Percentiles rank a stretch among this genome's conserved stretches.
Evolutionary conservation across 2,888 invertebrate genomes (phyloP).

Genomic region (Zaprionus lineosus): DNA sequence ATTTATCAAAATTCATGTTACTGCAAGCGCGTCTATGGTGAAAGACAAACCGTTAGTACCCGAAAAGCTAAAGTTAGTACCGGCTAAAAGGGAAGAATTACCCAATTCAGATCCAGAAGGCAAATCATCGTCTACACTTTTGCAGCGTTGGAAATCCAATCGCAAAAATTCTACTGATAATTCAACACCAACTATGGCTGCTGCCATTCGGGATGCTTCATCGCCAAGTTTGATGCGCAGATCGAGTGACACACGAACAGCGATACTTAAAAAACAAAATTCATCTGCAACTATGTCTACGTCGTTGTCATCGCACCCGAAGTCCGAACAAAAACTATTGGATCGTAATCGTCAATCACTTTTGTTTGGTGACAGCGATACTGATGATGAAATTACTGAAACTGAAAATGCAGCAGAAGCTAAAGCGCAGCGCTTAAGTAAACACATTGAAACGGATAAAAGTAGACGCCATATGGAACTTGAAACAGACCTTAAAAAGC

Average conservation of each 20-base stretch:
- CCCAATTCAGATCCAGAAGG: slow-evolving; percentile 84
- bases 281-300: neutral
- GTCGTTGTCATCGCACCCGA: neutral
- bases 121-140: slow-evolving; percentile 55
- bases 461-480: slow-evolving; percentile 61
- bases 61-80: slow-evolving; percentile 31
- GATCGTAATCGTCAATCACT: slow-evolving; percentile 83
- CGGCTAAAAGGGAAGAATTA: slow-evolving; percentile 85
- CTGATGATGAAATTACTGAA: slow-evolving; percentile 64
- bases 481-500: slow-evolving; percentile 60
- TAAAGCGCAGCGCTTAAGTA: slow-evolving; percentile 83
- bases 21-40: neutral
- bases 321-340: slow-evolving; percentile 25
- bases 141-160: slow-evolving; percentile 79
- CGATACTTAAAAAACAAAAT: neutral
- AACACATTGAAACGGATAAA: slow-evolving; percentile 71
- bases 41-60: slow-evolving; percentile 46
- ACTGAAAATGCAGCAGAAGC: slow-evolving; percentile 24
- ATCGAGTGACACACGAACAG: slow-evolving; percentile 18
- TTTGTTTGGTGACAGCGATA: slow-evolving; percentile 84
- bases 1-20: slow-evolving; percentile 88
- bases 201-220: slow-evolving; percentile 84
- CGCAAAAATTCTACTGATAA: slow-evolving; percentile 16
- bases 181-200: slow-evolving; percentile 79
- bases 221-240: slow-evolving; percentile 43